phyloP scores from a whole-genome alignment of 2,113 vertebrate species.

The Saguinus midas region DNA sequence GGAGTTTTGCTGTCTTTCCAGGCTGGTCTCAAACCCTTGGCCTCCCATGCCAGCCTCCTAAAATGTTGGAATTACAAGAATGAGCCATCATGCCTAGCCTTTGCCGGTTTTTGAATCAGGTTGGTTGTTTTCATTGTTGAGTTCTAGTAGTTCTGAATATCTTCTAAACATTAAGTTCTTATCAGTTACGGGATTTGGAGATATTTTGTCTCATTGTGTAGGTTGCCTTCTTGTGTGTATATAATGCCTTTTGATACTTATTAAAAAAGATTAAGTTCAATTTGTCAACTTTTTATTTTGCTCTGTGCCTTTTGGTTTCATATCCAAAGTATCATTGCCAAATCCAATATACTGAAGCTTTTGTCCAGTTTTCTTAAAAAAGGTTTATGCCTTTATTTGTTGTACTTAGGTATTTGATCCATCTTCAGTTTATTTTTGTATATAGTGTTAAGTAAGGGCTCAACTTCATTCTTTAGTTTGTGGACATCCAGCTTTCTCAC shows the following conservation, averaged over 20 bases:
- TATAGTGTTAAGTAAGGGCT: neutral
- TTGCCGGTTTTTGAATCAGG: neutral
- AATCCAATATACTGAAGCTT: neutral
- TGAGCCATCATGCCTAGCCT: too few relatives aligned
- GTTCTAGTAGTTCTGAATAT: neutral
- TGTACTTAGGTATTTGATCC: neutral
- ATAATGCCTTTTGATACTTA: neutral
- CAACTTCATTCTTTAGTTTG: neutral
- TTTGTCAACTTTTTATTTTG: neutral
- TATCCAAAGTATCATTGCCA: neutral
- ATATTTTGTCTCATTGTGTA: neutral
- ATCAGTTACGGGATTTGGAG: neutral
- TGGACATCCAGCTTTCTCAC: neutral
- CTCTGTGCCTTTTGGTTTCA: neutral
- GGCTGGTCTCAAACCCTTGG: too few relatives aligned
- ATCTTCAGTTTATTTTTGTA: neutral
- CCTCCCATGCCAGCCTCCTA: too few relatives aligned
- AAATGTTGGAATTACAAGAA: too few relatives aligned
- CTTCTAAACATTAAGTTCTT: neutral
- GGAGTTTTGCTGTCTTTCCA: too few relatives aligned
- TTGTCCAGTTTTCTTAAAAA: neutral
- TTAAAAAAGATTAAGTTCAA: neutral
- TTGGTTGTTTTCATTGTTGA: neutral
- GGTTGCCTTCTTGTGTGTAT: neutral
- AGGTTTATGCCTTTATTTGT: neutral